Percentiles rank a stretch among this genome's conserved stretches.
These are phyloP conservation scores for Emydocephalus ijimae DNA, from an alignment of 2,113 vertebrate genomes.

Conservation along the genomic window DNA sequence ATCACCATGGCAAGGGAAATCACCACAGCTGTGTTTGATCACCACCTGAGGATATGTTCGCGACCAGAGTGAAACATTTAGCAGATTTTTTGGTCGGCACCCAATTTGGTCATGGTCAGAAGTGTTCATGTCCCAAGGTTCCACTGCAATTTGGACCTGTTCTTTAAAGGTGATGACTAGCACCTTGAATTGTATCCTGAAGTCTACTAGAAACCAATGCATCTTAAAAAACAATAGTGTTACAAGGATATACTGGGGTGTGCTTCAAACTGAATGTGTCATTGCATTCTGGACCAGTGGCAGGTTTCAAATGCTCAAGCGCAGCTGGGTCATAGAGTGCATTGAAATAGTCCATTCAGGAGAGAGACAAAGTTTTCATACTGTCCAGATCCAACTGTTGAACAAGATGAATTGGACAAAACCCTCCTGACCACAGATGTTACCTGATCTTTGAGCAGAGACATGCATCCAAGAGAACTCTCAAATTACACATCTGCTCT, in stretches of 20 bases:
- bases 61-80: too few relatives aligned
- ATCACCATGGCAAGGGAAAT: too few relatives aligned
- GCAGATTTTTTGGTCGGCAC: too few relatives aligned
- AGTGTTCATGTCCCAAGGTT: too few relatives aligned
- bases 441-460: background rate
- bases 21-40: too few relatives aligned
- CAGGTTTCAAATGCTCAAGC: background rate
- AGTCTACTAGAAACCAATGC: background rate
- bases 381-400: background rate
- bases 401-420: background rate
- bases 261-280: background rate
- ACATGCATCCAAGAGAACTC: background rate
- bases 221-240: background rate
- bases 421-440: background rate
- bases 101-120: too few relatives aligned
- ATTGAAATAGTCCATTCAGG: background rate
- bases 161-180: background rate
- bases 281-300: background rate
- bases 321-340: background rate
- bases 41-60: too few relatives aligned
- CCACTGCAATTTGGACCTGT: background rate
- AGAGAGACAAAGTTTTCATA: background rate
- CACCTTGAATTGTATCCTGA: background rate
- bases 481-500: background rate
- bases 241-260: background rate